A percentile compares a stretch with the other conserved stretches of the same genome.
Conservation (phyloP, 2,797 vertebrate genomes). For the Pampus argenteus region DNA sequence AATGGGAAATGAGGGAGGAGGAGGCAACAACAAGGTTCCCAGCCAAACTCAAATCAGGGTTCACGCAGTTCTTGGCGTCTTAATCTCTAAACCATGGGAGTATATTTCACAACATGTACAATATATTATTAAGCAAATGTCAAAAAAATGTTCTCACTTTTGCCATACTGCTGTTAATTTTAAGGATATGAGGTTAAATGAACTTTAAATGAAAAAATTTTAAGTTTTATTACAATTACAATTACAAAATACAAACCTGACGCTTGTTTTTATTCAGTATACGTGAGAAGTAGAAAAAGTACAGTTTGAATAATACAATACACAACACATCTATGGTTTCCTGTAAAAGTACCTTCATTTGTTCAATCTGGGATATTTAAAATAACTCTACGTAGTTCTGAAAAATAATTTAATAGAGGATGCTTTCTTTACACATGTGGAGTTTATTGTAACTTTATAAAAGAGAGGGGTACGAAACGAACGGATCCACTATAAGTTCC, state of each 20-base stretch:
- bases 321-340: neutral
- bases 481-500: neutral
- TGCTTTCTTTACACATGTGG: neutral
- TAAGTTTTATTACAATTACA: no score
- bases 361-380: neutral
- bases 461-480: neutral
- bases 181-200: no score
- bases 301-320: neutral
- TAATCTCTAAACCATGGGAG: neutral
- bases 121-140: constrained; percentile 13
- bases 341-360: neutral
- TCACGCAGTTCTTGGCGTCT: no score
- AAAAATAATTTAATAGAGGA: neutral
- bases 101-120: neutral
- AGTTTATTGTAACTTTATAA: neutral
- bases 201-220: no score
- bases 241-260: no score
- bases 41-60: no score
- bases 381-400: neutral
- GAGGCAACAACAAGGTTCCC: neutral
- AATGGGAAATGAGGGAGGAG: neutral
- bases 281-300: neutral
- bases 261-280: neutral
- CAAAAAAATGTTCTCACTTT: constrained; percentile 2
- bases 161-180: neutral